phyloP scores from a whole-genome alignment of 2,113 vertebrate species.

The Heterotis niloticus region DNA sequence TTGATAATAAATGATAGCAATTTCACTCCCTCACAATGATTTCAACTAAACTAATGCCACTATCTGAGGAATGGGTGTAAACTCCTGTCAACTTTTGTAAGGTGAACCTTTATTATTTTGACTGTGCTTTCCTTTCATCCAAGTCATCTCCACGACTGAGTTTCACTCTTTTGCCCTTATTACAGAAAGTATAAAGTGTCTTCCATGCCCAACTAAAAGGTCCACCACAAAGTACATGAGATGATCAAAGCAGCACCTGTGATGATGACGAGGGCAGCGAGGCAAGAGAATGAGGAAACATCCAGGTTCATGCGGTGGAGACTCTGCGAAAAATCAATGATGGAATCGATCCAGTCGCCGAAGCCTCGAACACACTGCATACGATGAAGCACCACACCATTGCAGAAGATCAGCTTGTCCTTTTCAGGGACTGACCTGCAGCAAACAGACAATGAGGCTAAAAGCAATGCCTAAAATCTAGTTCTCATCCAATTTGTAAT shows the following conservation, averaged over 20 bases:
- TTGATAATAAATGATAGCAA: too few relatives aligned
- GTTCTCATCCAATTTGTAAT: too few relatives aligned
- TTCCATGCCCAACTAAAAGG: neutral
- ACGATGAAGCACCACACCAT: conserved; percentile 81
- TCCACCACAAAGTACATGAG: neutral
- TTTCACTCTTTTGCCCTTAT: neutral
- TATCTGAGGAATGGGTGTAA: too few relatives aligned
- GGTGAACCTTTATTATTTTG: too few relatives aligned
- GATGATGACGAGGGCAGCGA: conserved; percentile 83
- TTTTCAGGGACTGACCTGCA: conserved; percentile 81
- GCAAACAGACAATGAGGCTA: neutral
- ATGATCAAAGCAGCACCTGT: conserved; percentile 64
- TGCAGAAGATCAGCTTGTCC: conserved; percentile 85
- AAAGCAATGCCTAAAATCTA: neutral
- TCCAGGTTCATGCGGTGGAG: conserved; percentile 83
- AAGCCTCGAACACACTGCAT: conserved; percentile 83
- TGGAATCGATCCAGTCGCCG: conserved; percentile 86
- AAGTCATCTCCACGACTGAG: too few relatives aligned
- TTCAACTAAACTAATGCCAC: too few relatives aligned
- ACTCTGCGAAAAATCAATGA: conserved; percentile 81
- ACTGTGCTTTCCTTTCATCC: too few relatives aligned
- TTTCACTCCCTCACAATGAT: too few relatives aligned
- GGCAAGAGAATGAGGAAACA: conserved; percentile 80
- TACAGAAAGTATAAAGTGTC: neutral
- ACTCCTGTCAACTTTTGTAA: too few relatives aligned